Evolutionary conservation across 2,113 vertebrate species (phyloP), one percentile per base, ranked within the genome.

Genomic region (Alligator sinensis): DNA sequence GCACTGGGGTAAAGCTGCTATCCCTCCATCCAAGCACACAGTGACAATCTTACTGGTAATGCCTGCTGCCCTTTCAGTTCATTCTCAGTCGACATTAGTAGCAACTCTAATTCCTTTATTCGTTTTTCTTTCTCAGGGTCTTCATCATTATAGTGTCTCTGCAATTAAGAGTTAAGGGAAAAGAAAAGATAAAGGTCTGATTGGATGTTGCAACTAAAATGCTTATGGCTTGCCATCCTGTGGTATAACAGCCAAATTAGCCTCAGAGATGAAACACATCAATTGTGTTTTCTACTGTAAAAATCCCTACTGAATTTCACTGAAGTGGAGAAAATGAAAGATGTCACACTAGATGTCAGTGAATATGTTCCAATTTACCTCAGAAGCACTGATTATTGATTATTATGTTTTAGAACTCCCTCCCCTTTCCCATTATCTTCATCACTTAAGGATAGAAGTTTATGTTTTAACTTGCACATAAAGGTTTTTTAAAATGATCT

Each of bases 81-180:
- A 94, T 99, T 99, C 97, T 99, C 99, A 95, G 99, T 99, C 74
- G 99, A 99, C 99, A 99, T 99, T 92, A 99, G 99, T 96, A 99
- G 98, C 98, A 99, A 98, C 97, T 99, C 99, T 95, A 99, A 99
- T 98, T 99, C 99, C 97, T 99, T 99, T 98, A 99, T 99, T 97
- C 99, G 98, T 97, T 99, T 99, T 98, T 99, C 99, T 98, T 99
- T 99, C 97, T 99, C 99, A 57, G 99, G 99, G 97, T 99, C 99
- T 97, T 99, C 99, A 97, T 99, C 99, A 92, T 98, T 98, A 99
- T 99, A 99, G 98, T 99, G 99, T 99, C 99, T 99, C 99, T 99
- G 97, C 95, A 97, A 98, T 97, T 95, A 94, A 96, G 97, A 97
- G 97, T 96, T 94, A 95, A 95, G 95, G 92, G 89, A 96, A 95